A percentile compares a stretch with the other conserved stretches of the same genome.
These are phyloP conservation scores for Sminthurides aquaticus DNA, from an alignment of 2,888 invertebrate genomes.

Conservation along the genomic window DNA sequence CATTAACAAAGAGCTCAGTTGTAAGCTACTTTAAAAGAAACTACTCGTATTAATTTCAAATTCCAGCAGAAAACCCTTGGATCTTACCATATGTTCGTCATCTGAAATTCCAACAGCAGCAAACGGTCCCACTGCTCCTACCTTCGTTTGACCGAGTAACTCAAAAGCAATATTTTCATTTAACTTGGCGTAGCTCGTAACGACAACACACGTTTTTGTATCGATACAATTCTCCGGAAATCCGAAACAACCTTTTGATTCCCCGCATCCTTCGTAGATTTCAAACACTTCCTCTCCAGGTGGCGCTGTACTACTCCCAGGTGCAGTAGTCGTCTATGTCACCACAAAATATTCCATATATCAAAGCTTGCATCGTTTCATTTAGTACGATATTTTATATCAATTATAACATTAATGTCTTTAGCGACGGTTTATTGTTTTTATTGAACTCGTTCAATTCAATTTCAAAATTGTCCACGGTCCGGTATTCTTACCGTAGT, in stretches of 20 bases:
- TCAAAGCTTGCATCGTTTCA: too few species aligned
- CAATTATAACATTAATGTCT: too few species aligned
- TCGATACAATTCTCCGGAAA: conserved; percentile 62
- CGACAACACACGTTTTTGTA: conserved; percentile 60
- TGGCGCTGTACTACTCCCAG: neutral
- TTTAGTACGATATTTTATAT: too few species aligned
- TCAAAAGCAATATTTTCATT: conserved; percentile 24
- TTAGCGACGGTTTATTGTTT: too few species aligned
- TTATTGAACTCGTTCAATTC: too few species aligned
- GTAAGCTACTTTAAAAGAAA: too few species aligned
- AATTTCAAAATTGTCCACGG: too few species aligned
- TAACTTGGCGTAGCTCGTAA: conserved; percentile 48
- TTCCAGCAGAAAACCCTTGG: too few species aligned
- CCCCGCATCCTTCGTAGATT: conserved; percentile 65
- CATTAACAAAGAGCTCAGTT: too few species aligned
- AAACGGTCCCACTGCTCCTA: neutral
- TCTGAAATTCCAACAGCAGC: conserved; percentile 20
- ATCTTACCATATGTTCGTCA: conserved; percentile 69
- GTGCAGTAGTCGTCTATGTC: neutral
- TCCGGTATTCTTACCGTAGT: neutral
- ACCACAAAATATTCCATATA: too few species aligned
- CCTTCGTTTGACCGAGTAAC: neutral
- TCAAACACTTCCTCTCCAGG: neutral
- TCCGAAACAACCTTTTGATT: conserved; percentile 70
- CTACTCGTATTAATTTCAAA: too few species aligned